phyloP scores from a whole-genome alignment of 1,140 invertebrate genomes.

The Pinna nobilis region DNA sequence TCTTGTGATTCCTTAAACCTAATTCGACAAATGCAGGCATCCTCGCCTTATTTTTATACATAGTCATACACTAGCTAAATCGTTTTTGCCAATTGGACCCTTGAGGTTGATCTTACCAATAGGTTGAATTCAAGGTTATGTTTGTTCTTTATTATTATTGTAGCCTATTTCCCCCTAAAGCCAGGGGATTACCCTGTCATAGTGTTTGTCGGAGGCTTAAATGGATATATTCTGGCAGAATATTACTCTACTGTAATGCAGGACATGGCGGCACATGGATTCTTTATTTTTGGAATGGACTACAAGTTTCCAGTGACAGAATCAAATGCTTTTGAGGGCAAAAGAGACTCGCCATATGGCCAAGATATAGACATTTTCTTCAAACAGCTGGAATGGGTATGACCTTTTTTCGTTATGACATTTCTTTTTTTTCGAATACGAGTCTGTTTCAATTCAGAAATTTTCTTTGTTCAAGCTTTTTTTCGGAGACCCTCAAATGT shows the following conservation, averaged over 20 bases:
- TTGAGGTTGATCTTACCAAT: neutral
- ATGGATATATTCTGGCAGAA: slow-evolving; percentile 43
- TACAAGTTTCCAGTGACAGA: slow-evolving; percentile 42
- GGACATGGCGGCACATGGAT: slow-evolving; percentile 57
- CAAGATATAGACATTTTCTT: slow-evolving; percentile 34
- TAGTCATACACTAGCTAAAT: neutral
- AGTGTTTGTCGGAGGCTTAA: slow-evolving; percentile 55
- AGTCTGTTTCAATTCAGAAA: neutral
- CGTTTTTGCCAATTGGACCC: neutral
- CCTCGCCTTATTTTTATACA: neutral
- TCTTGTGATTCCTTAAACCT: no score
- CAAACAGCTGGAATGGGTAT: slow-evolving; percentile 30
- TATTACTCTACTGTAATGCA: slow-evolving; percentile 46
- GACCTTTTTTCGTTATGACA: neutral
- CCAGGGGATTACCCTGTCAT: slow-evolving; percentile 47
- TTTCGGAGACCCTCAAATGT: no score
- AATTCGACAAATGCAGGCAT: no score
- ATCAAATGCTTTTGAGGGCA: no score
- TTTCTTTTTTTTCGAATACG: neutral
- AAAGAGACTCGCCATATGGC: neutral
- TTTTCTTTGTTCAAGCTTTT: no score
- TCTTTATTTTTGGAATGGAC: slow-evolving; percentile 60
- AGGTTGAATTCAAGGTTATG: neutral
- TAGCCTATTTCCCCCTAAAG: slow-evolving; percentile 53
- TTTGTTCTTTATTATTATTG: slow-evolving; percentile 18